Conservation (phyloP, 2,113 vertebrate species). For the Neolamprologus toae region DNA sequence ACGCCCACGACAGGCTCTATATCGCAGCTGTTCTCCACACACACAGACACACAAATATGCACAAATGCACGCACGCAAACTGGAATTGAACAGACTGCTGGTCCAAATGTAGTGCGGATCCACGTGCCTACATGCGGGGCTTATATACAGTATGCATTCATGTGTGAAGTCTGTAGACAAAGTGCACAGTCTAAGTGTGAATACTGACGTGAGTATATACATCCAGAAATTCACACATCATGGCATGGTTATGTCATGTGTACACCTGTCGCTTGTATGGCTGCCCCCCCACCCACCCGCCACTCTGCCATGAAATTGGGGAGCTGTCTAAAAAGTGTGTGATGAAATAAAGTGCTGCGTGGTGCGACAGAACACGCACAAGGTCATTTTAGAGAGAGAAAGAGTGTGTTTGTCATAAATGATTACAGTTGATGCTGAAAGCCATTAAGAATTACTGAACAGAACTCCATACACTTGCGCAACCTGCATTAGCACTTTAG, state of each 20-base stretch:
- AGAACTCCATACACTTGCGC: neutral
- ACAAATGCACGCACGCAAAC: neutral
- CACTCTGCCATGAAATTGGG: neutral
- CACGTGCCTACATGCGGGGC: neutral
- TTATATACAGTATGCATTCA: constrained; percentile 1
- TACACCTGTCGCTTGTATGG: neutral
- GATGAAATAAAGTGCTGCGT: neutral
- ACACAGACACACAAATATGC: neutral
- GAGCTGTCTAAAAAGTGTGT: neutral
- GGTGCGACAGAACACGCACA: constrained; percentile 1
- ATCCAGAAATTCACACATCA: neutral
- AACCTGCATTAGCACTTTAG: constrained; percentile 20
- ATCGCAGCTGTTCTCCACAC: constrained; percentile 65
- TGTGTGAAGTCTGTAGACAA: neutral
- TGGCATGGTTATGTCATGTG: neutral
- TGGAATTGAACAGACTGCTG: constrained; percentile 22
- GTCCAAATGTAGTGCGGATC: constrained; percentile 4
- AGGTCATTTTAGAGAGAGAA: constrained; percentile 40
- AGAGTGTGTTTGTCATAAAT: constrained; percentile 31
- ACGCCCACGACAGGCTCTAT: constrained; percentile 50
- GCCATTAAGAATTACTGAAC: constrained; percentile 62
- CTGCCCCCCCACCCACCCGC: neutral
- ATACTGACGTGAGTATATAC: neutral
- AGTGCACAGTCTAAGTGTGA: neutral
- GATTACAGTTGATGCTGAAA: constrained; percentile 57